Conservation (phyloP, 2,888 invertebrate genomes). For the Proisotoma minuta region DNA sequence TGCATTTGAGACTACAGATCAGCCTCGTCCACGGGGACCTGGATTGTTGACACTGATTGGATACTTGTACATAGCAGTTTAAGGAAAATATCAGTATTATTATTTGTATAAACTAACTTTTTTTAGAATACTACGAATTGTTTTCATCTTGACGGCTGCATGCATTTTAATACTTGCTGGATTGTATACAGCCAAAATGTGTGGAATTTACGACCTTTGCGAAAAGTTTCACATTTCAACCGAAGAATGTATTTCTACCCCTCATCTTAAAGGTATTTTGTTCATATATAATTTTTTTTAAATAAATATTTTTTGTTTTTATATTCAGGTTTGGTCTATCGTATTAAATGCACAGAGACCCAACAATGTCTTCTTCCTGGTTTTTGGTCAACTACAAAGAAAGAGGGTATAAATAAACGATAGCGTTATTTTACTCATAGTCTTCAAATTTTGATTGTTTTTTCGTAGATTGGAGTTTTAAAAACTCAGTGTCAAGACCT, state of each 20-base stretch:
- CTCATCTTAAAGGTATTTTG: slow-evolving; percentile 27
- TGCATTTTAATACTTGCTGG: slow-evolving; percentile 8
- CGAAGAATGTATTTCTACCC: slow-evolving; percentile 21
- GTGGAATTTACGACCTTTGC: slow-evolving; percentile 29
- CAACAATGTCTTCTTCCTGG: slow-evolving; percentile 28
- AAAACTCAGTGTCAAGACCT: too few relatives aligned
- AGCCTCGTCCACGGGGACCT: background rate
- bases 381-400: slow-evolving; percentile 20
- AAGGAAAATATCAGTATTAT: too few relatives aligned
- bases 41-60: background rate
- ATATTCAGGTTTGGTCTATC: slow-evolving; percentile 23
- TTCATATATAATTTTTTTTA: too few relatives aligned
- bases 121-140: slow-evolving; percentile 22
- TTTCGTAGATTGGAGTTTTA: too few relatives aligned
- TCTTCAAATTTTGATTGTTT: too few relatives aligned
- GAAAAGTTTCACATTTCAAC: slow-evolving; percentile 15
- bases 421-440: too few relatives aligned
- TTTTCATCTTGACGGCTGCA: slow-evolving; percentile 19
- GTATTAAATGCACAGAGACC: slow-evolving; percentile 26
- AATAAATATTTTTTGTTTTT: too few relatives aligned
- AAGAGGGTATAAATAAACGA: too few relatives aligned
- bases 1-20: background rate
- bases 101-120: background rate
- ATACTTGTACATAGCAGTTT: background rate
- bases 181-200: slow-evolving; percentile 25